Evolutionary conservation across 53 echinoderm and acorn worm species (phyloP), one percentile per base, ranked within the genome.

Genomic region (Paracentrotus lividus): DNA sequence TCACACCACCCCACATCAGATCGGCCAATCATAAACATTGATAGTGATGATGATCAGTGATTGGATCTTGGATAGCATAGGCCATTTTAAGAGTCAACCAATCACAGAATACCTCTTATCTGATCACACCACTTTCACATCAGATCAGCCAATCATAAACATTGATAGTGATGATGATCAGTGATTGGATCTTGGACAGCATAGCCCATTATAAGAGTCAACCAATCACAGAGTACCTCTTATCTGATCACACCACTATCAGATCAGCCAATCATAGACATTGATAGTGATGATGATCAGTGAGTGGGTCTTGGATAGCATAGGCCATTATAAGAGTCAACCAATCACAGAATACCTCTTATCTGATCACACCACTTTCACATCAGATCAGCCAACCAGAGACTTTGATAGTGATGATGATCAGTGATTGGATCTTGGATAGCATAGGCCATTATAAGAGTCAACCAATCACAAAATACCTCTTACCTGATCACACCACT

Each of bases 341-440:
- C 96, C 98, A 94, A 93, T 98, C 93, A 69, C 93, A 40, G 95
- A 96, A 42, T 98, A 98, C 93, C 94, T 97, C 52, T 91, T 98
- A 24, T 96, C 90, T 87, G 94, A 94, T 45, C 60, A 78, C 64
- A 57, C 59, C 34, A 40, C 16, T 12, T 32, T 43, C 10, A 77
- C 9, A 3, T 60, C 36, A 15, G 26, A 38, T 29, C 69, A 90
- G 72, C 90, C 90, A 90, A 90, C 49, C 72, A 90, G 49, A 90
- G 90, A 90, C 72, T 9, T 90, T 18, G 90, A 72, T 52, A n/a
- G 27, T 86, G 86, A 86, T 53, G 54, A 32, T 29, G 86, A 86
- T 81, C 47, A 90, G 98, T 49, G 98, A 98, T 84, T 98, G 98
- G 98, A 60, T 98, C 32, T 91, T 98, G 20, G 98, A 98, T 93